Evolutionary conservation across 2,888 invertebrate species (phyloP).

Genomic region (Cephalotes varians): DNA sequence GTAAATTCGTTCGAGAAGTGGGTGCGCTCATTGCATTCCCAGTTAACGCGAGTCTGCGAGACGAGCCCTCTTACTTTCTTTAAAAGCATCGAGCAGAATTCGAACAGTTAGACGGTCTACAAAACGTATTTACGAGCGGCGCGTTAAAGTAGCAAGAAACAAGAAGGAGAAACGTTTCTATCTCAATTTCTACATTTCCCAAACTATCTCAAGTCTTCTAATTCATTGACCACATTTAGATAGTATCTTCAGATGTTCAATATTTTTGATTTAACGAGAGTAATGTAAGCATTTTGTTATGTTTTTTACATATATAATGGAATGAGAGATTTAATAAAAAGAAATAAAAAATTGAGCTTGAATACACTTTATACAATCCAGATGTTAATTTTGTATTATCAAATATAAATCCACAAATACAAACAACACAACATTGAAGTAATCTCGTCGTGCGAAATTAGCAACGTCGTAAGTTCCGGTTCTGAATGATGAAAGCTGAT

Average conservation of each 20-base stretch:
- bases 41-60: constrained; percentile 54
- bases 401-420: not conserved
- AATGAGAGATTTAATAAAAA: not conserved
- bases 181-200: not conserved
- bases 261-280: not conserved
- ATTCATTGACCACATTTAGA: not conserved
- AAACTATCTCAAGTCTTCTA: not conserved
- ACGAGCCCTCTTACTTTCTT: constrained; percentile 40
- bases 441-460: constrained; percentile 20
- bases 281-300: not conserved
- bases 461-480: constrained; percentile 15
- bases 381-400: not conserved
- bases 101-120: constrained; percentile 28
- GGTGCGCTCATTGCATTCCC: constrained; percentile 42
- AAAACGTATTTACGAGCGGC: constrained; percentile 62
- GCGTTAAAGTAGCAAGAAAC: constrained; percentile 13
- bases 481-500: constrained; percentile 23
- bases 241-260: no score
- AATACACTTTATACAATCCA: not conserved
- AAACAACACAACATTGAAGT: not conserved
- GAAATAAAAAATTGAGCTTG: not conserved
- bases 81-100: constrained; percentile 36
- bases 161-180: not conserved
- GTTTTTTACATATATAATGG: not conserved
- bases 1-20: constrained; percentile 56